phyloP scores from a whole-genome alignment of 2,888 invertebrate species.

The Aphelenchoides bicaudatus region DNA sequence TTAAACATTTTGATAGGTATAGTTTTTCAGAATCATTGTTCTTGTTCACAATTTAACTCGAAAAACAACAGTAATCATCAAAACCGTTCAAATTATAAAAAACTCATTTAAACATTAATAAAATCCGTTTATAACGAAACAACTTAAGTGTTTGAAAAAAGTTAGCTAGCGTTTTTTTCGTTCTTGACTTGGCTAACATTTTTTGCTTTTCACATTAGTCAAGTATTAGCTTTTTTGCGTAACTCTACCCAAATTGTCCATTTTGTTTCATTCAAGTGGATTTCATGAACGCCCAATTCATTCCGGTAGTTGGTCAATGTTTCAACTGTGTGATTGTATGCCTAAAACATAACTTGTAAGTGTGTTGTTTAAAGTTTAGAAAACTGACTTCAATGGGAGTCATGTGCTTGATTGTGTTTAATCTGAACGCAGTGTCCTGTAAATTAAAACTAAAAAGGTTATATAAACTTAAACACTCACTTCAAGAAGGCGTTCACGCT shows the following conservation, averaged over 20 bases:
- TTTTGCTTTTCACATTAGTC: no score
- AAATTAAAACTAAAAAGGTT: conserved; percentile 19
- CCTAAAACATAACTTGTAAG: conserved; percentile 23
- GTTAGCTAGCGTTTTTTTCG: not conserved
- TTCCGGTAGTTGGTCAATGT: conserved; percentile 45
- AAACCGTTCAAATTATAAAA: no score
- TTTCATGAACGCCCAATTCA: conserved; percentile 42
- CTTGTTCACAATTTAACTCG: no score
- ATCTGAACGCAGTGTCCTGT: conserved; percentile 49
- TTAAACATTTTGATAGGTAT: no score
- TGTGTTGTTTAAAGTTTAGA: not conserved
- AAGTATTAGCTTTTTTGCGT: no score
- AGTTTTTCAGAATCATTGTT: no score
- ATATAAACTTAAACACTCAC: conserved; percentile 30
- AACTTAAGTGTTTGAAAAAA: conserved; percentile 18
- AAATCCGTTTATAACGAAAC: no score
- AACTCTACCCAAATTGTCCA: conserved; percentile 41
- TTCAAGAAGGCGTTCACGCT: conserved; percentile 45
- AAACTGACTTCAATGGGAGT: conserved; percentile 32
- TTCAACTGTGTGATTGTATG: conserved; percentile 53
- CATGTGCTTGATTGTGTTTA: conserved; percentile 50
- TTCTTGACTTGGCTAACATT: not conserved
- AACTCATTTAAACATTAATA: no score
- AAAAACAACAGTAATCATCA: no score
- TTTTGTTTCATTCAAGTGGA: conserved; percentile 38